These are phyloP conservation scores for Ptyas mucosa DNA, from an alignment of 2,113 vertebrate genomes.

Conservation along the genomic window DNA sequence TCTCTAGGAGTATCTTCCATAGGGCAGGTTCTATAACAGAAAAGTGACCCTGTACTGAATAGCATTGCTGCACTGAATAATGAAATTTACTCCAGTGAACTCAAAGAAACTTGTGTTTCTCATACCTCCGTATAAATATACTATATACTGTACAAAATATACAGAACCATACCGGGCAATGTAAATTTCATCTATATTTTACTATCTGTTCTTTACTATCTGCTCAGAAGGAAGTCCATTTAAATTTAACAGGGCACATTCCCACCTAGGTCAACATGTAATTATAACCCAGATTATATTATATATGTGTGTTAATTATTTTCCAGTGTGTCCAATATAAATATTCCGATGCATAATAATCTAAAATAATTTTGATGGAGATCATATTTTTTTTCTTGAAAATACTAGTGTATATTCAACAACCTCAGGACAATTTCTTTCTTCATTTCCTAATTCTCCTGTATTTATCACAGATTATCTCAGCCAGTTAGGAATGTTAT, in stretches of 20 bases:
- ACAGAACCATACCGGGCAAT: neutral
- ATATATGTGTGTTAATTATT: neutral
- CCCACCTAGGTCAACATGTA: neutral
- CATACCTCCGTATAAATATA: neutral
- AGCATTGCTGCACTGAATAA: neutral
- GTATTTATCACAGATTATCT: neutral
- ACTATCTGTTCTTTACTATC: neutral
- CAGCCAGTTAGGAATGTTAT: neutral
- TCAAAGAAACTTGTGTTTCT: neutral
- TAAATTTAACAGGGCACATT: neutral
- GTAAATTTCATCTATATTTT: neutral
- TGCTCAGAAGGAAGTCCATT: neutral
- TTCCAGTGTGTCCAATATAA: neutral
- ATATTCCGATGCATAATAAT: neutral
- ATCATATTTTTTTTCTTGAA: neutral
- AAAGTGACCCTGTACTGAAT: neutral
- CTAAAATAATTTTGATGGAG: neutral
- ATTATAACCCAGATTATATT: neutral
- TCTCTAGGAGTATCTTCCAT: neutral
- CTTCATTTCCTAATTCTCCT: neutral
- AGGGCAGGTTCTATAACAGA: neutral
- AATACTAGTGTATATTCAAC: neutral
- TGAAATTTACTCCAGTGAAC: neutral
- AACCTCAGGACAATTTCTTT: neutral
- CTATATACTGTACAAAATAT: no score